phyloP scores from a whole-genome alignment of 1,140 invertebrate genomes.

The Contarinia nasturtii region DNA sequence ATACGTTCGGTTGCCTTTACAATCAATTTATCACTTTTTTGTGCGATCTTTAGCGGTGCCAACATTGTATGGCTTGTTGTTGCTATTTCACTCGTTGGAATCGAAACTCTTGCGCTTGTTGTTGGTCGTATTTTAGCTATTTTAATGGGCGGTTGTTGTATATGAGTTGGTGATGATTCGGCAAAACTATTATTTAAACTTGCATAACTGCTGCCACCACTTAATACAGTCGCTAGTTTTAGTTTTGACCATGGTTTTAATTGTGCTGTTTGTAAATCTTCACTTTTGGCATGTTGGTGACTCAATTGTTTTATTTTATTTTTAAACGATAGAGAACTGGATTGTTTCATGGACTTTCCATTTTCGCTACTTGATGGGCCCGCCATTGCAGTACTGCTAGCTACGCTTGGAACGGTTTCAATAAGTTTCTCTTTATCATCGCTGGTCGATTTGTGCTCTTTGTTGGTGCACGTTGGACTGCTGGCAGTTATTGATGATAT shows the following conservation, averaged over 20 bases:
- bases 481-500: background rate
- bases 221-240: conserved; percentile 20
- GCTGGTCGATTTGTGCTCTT: background rate
- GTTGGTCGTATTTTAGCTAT: conserved; percentile 3
- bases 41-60: background rate
- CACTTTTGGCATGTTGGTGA: background rate
- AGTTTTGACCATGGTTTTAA: conserved; percentile 20
- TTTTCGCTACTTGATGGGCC: background rate
- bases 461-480: background rate
- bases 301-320: conserved; percentile 1
- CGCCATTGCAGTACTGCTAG: background rate
- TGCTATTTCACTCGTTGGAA: background rate
- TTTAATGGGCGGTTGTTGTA: conserved; percentile 6
- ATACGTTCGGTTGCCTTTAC: background rate
- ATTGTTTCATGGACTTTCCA: no score
- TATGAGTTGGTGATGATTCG: conserved; percentile 5
- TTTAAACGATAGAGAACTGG: background rate
- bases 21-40: background rate
- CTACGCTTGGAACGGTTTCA: background rate
- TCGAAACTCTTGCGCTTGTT: no score
- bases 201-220: conserved; percentile 15
- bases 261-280: background rate
- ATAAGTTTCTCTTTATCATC: conserved; percentile 1
- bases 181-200: conserved; percentile 10
- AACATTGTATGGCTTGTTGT: background rate